These are phyloP conservation scores for Spicauda simplicius DNA, from an alignment of 2,888 invertebrate species.

Conservation along the genomic window DNA sequence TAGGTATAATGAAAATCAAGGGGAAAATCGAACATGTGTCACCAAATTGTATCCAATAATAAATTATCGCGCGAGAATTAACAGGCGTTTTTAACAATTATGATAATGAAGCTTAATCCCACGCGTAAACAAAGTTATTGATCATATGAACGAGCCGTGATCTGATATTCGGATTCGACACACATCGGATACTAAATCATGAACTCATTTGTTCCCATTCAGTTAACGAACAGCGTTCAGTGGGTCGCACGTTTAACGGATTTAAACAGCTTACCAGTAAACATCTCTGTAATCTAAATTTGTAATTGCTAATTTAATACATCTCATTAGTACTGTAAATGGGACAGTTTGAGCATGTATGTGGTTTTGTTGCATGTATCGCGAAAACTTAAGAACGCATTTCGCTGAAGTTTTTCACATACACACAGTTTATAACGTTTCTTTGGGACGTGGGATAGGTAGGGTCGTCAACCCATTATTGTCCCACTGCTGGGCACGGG, in stretches of 20 bases:
- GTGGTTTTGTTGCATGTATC: no score
- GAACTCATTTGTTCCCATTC: constrained; percentile 76
- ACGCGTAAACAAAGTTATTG: constrained; percentile 56
- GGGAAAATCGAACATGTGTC: neutral
- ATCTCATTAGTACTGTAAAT: no score
- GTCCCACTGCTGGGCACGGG: no score
- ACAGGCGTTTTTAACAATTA: constrained; percentile 38
- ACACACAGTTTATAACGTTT: no score
- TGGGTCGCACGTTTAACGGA: constrained; percentile 57
- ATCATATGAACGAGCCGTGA: constrained; percentile 62
- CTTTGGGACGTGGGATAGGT: no score
- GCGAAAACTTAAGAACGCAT: no score
- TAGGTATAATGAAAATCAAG: no score
- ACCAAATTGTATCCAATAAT: constrained; percentile 2
- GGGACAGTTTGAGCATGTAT: no score
- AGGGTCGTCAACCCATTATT: no score
- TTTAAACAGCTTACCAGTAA: constrained; percentile 57
- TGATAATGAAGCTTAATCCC: constrained; percentile 48
- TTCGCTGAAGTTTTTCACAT: no score
- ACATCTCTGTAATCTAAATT: neutral
- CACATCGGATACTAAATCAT: constrained; percentile 69
- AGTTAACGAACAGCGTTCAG: constrained; percentile 68
- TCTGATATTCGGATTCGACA: constrained; percentile 65
- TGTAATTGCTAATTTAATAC: no score
- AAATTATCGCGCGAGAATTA: constrained; percentile 1